Evolutionary conservation across 2,113 vertebrate genomes (phyloP), one percentile per base, ranked within the genome.

Genomic region (Oxyura jamaicensis): DNA sequence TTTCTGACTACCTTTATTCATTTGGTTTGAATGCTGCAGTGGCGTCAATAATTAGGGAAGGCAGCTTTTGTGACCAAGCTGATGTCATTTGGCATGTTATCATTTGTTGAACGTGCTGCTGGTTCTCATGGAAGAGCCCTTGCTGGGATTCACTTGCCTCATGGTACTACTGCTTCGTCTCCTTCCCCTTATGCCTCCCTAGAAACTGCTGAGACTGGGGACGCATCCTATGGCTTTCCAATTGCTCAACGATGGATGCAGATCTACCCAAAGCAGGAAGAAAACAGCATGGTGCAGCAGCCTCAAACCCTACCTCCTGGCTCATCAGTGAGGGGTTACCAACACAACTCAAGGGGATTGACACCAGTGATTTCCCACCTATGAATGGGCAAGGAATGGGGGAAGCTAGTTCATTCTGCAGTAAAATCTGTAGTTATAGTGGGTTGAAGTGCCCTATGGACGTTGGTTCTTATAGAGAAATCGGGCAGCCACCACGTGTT

Each of bases 71-170:
- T 52, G 33, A 39, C 16, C 14, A 3, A 21, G 36, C 13, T 41
- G 25, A 33, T 28, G 50, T 9, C 21, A 46, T 65, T 23, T 1
- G 11, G 60, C 18, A 39, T 21, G 5, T 39, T 7, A 3, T 0
- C 0, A 2, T 39, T 41, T 60, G 25, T 23, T 41, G 58, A 39
- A 19, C 11, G 2, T 1, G 3, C 8, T 29, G 46, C 33, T 25
- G 12, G 33, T 69, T 65, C 25, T 58, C 41, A 36, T 13, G 19
- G 44, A 53, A 13, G 6, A 62, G 22, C 28, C 46, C 19, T 44
- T 72, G 39, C 19, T 1, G 7, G 33, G 21, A 52, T 62, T 77
- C 35, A 26, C 19, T 33, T 82, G 14, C 20, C 17, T 42, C 35
- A 8, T 6, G 36, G 39, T 62, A 14, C n/a, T 56, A 1, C 10